Evolutionary conservation across 1,140 invertebrate genomes (phyloP), one percentile per base, ranked within the genome.

Genomic region (Drosophila paulistorum): DNA sequence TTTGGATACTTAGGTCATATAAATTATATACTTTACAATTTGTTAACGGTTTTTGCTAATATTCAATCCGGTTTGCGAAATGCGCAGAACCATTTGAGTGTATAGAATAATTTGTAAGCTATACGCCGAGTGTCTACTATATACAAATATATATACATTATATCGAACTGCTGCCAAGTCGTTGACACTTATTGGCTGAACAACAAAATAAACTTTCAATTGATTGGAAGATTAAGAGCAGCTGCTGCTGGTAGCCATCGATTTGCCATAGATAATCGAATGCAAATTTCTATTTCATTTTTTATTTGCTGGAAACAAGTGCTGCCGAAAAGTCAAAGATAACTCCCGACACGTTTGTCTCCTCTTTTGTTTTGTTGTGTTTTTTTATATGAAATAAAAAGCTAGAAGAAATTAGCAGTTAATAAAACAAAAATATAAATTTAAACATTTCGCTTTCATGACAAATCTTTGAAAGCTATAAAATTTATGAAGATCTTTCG

Each of bases 1-100:
- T 20, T 63, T 59, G 62, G 11, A 60, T 58, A 70, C 37, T 51
- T 51, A 51, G 45, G 23, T n/a, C 1, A 42, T 61, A 64, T 68
- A 74, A 70, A 65, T 71, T 65, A 33, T 75, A 67, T 69, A 69
- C 37, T 68, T 78, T 82, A 81, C 80, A 86, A 72, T 72, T 75
- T 62, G 54, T 39, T 82, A 82, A 86, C 71, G 75, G 83, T 73
- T 58, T 65, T 61, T 64, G 37, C 74, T 14, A 68, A 61, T 26
- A 37, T 59, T 59, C 23, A 59, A 87, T 71, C 82, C 79, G 81
- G 81, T 86, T 86, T 74, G 59, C 57, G 45, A 66, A 71, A 41
- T 81, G 54, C 65, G 57, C 65, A 45, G 0, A 37, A 37, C 1
- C 33, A 35, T 35, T 2, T 35, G 6, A 33, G 42, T 33, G 10